Conservation (phyloP, 2,797 vertebrate species). For the Centroberyx gerrardi region DNA sequence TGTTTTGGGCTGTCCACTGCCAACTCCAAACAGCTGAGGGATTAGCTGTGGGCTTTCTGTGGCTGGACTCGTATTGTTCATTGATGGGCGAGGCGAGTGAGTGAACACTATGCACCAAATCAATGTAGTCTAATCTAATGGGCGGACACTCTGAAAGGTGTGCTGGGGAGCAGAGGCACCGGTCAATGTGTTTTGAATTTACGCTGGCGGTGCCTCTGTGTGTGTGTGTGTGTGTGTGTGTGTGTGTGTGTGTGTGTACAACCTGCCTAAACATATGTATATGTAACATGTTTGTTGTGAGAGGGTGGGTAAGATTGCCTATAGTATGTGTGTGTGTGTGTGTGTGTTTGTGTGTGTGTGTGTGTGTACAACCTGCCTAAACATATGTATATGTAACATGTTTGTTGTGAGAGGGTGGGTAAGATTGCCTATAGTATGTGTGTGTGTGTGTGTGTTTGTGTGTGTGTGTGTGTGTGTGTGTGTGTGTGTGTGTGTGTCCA, state of each 20-base stretch:
- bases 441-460: conserved; percentile 21
- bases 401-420: too few relatives aligned
- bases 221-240: conserved; percentile 7
- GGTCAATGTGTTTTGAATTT: conserved; percentile 7
- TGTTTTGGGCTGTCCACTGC: conserved; percentile 57
- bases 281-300: not conserved
- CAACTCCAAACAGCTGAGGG: conserved; percentile 77
- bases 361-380: conserved; percentile 3
- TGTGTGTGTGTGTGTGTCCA: conserved; percentile 12
- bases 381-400: conserved; percentile 5
- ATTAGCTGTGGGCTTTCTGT: conserved; percentile 60
- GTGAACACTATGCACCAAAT: conserved; percentile 46
- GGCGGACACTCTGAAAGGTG: conserved; percentile 41
- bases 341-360: conserved; percentile 19
- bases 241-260: conserved; percentile 21
- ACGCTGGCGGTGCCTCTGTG: conserved; percentile 10
- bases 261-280: conserved; percentile 3
- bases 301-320: not conserved
- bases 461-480: conserved; percentile 27
- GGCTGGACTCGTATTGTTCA: conserved; percentile 69
- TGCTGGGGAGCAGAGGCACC: not conserved
- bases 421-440: conserved; percentile 1
- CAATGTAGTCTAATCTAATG: conserved; percentile 38
- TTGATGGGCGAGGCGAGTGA: conserved; percentile 37
- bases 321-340: not conserved